Percentiles rank a stretch among this genome's conserved stretches.
phyloP scores from a whole-genome alignment of 2,797 vertebrate genomes.

The Melopsittacus undulatus region DNA sequence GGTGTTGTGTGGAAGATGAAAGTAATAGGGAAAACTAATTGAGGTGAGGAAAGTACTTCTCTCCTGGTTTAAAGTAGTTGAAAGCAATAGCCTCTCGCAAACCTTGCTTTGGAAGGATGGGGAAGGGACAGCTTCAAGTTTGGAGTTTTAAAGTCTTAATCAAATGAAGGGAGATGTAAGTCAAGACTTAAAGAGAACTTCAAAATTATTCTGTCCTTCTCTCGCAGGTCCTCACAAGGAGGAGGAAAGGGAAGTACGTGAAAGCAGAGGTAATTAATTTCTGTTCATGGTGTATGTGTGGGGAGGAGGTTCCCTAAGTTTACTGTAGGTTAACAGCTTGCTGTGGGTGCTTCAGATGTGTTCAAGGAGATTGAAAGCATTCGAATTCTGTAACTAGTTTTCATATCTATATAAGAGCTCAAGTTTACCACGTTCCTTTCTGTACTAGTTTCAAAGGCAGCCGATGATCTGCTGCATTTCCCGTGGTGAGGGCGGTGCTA shows the following conservation, averaged over 20 bases:
- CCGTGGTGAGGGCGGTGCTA: not conserved
- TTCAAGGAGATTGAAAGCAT: not conserved
- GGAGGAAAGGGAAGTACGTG: conserved; percentile 67
- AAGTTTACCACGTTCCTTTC: not conserved
- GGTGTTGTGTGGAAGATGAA: not conserved
- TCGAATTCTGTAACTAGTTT: not conserved
- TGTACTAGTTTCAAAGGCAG: not conserved
- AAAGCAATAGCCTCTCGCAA: not conserved
- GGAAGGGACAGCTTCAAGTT: not conserved
- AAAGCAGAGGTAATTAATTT: conserved; percentile 68
- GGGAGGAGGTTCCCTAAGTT: not conserved
- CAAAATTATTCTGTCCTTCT: not conserved
- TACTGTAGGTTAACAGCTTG: not conserved
- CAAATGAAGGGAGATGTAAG: not conserved
- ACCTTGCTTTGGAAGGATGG: not conserved
- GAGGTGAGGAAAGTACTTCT: not conserved
- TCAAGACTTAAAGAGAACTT: not conserved
- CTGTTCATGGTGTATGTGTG: not conserved
- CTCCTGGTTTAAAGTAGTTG: not conserved
- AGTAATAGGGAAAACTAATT: not conserved
- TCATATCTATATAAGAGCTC: not conserved
- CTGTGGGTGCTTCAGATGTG: not conserved
- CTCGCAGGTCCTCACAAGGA: conserved; percentile 59
- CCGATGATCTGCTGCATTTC: not conserved
- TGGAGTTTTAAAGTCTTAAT: not conserved